These are phyloP conservation scores for Avahi laniger DNA, from an alignment of 2,797 vertebrate species.

Conservation along the genomic window DNA sequence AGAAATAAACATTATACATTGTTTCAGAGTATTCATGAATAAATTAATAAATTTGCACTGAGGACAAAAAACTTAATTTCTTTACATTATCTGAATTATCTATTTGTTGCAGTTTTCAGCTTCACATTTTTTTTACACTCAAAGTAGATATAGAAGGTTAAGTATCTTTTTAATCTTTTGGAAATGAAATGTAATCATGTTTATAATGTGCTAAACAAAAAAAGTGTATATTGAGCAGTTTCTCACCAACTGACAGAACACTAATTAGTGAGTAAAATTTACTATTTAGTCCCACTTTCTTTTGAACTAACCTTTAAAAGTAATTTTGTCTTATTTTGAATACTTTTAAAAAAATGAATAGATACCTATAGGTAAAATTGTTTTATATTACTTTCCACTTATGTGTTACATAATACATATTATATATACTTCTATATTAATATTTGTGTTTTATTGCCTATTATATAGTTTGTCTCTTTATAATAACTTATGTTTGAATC, in stretches of 20 bases:
- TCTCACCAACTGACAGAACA: conserved; percentile 50
- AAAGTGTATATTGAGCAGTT: conserved; percentile 61
- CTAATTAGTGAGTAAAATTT: conserved; percentile 42
- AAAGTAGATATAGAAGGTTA: conserved; percentile 62
- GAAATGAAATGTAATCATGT: conserved; percentile 46
- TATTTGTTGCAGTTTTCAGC: conserved; percentile 40
- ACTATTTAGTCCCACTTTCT: conserved; percentile 27
- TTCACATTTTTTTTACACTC: background rate
- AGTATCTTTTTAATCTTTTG: conserved; percentile 66
- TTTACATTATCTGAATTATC: background rate
- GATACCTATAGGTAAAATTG: background rate
- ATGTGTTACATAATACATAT: background rate
- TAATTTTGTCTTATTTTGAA: background rate
- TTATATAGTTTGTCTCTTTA: background rate
- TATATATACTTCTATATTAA: no score
- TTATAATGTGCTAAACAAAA: conserved; percentile 69
- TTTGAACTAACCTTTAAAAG: conserved; percentile 65
- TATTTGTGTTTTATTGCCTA: background rate
- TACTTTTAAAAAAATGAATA: background rate
- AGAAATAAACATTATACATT: background rate
- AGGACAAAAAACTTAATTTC: background rate
- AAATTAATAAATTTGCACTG: conserved; percentile 1
- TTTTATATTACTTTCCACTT: background rate
- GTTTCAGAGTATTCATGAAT: background rate
- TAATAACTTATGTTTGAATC: background rate